Conservation (phyloP, 2,888 invertebrate genomes). For the Neoscelio sp. region DNA sequence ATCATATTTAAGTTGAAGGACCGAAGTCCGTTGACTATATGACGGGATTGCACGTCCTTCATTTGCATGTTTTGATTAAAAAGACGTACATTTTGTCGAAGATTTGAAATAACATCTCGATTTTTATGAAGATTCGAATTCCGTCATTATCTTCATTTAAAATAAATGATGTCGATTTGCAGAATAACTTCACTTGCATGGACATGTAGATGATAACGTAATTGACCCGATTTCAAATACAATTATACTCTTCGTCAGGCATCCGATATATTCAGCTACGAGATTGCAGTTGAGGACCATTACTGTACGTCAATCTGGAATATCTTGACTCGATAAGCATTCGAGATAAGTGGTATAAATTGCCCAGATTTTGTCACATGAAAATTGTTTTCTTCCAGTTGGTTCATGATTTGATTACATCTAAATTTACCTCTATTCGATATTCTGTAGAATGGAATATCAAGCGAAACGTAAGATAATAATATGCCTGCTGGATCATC, state of each 20-base stretch:
- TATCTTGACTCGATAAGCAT: constrained; percentile 50
- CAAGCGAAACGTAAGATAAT: no score
- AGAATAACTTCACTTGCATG: constrained; percentile 4
- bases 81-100: no score
- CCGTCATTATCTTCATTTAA: neutral
- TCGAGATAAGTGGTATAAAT: constrained; percentile 37
- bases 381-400: constrained; percentile 26
- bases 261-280: constrained; percentile 30
- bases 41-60: constrained; percentile 15
- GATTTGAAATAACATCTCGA: no score
- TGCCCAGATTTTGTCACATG: constrained; percentile 40
- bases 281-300: constrained; percentile 48
- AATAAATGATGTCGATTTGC: constrained; percentile 20
- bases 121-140: no score
- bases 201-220: constrained; percentile 22
- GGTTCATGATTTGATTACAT: neutral
- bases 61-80: constrained; percentile 53
- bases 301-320: constrained; percentile 45
- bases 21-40: neutral
- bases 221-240: constrained; percentile 47
- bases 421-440: neutral
- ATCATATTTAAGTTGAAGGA: neutral
- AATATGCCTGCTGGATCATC: no score
- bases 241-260: constrained; percentile 44
- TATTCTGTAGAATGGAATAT: neutral